Conservation (phyloP, 2,113 vertebrate genomes). For the Callaeas wilsoni region DNA sequence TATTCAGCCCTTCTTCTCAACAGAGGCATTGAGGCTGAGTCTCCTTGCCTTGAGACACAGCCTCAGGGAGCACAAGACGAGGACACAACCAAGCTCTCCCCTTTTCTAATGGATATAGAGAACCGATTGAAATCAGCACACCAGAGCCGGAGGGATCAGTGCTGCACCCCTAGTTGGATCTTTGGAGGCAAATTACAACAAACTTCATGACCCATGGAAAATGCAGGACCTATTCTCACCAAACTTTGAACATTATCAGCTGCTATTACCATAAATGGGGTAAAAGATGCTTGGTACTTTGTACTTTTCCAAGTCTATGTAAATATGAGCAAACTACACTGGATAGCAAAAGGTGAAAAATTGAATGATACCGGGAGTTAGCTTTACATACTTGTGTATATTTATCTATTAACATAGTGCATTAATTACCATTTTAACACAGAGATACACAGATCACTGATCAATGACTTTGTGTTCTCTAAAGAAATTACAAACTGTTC, state of each 20-base stretch:
- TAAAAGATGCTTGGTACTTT: background rate
- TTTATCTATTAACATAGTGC: background rate
- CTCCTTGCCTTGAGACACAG: background rate
- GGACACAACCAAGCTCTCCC: background rate
- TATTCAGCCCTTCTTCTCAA: background rate
- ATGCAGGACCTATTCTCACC: background rate
- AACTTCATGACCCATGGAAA: background rate
- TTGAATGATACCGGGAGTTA: fast-evolving
- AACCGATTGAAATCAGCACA: fast-evolving
- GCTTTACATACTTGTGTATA: background rate
- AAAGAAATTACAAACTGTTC: background rate
- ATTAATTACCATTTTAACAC: background rate
- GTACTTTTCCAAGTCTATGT: background rate
- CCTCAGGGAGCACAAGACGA: background rate
- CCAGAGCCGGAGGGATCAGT: background rate
- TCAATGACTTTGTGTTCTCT: background rate
- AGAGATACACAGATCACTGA: background rate
- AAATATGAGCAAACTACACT: background rate
- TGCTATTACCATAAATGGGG: background rate
- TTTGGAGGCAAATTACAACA: background rate
- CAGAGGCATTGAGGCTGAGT: background rate
- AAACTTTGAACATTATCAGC: background rate
- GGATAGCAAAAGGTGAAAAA: background rate
- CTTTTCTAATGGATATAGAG: background rate
- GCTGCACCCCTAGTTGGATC: background rate